A percentile compares a stretch with the other conserved stretches of the same genome.
These are phyloP conservation scores for Probaryconus sp. DNA, from an alignment of 1,140 invertebrate species.

Conservation along the genomic window DNA sequence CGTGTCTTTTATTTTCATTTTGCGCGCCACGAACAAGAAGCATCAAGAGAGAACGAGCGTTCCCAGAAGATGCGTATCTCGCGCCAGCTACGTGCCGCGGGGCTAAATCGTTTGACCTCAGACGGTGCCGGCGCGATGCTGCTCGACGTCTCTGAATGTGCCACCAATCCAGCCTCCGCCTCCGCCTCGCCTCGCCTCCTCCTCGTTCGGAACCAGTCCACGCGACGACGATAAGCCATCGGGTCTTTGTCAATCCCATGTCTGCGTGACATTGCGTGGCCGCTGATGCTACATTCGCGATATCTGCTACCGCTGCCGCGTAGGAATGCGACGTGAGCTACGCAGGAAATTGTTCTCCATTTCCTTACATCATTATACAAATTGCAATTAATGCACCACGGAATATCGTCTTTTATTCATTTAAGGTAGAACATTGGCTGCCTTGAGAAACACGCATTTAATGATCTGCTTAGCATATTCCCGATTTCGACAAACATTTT, in stretches of 20 bases:
- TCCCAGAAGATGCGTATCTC: slow-evolving; percentile 72
- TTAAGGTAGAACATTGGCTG: no score
- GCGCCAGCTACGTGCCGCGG: slow-evolving; percentile 68
- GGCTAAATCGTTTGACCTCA: slow-evolving; percentile 71
- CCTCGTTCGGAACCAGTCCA: slow-evolving; percentile 46
- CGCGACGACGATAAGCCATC: slow-evolving; percentile 49
- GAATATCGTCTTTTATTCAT: no score
- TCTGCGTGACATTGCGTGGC: slow-evolving; percentile 17
- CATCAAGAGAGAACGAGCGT: slow-evolving; percentile 52
- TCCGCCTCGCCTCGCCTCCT: slow-evolving; percentile 12
- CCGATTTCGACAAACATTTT: no score
- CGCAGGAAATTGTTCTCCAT: slow-evolving; percentile 32
- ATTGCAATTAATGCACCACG: slow-evolving; percentile 20
- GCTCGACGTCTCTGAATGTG: slow-evolving; percentile 53
- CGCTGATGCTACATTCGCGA: slow-evolving; percentile 40
- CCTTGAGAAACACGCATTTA: no score
- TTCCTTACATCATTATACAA: slow-evolving; percentile 21
- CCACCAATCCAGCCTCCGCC: slow-evolving; percentile 18
- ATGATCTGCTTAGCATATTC: no score
- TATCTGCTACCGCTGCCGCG: slow-evolving; percentile 11
- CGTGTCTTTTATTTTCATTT: slow-evolving; percentile 43
- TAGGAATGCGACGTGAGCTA: slow-evolving; percentile 25
- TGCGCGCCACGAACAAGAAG: slow-evolving; percentile 59
- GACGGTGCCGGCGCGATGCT: slow-evolving; percentile 54
- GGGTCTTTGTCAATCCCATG: slow-evolving; percentile 51